Base-by-base conservation (phyloP, 2,888 invertebrate genomes). In the Nowickia ferox region DNA sequence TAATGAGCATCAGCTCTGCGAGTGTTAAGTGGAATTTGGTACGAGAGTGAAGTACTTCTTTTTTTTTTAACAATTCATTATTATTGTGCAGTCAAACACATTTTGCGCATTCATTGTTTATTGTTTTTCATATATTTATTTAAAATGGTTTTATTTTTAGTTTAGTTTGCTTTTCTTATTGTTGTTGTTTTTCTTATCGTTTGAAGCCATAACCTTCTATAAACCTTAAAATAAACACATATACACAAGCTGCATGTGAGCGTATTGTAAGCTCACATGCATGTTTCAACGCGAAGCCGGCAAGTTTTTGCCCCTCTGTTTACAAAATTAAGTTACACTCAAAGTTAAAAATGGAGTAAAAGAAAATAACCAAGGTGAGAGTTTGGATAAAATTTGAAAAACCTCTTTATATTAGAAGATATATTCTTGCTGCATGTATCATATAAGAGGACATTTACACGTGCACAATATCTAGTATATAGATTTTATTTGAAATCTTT, bases 81-180 rank as follows among this genome's bases (percentile, higher is more conserved):
- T 72, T 84, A 77, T 76, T 84, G 84, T 82, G 83, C 84, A 84
- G 84, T 84, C 81, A 84, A 76, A 81, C 55, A 66, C 81, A 81
- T 81, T 79, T 72, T 80, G 82, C 72, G 68, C 84, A 74, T 65
- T 88, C 88, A 88, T 88, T 88, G 89, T 89, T 89, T 88, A 87
- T 88, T 86, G 87, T 87, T 87, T 89, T 88, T 86, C 89, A 87
- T 89, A 89, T 90, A 89, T 89, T 89, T 88, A 90, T 90, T 89
- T 88, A 87, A 86, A 89, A 88, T 78, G 68, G 22, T 69, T 78
- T 75, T 69, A 38, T 65, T 86, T 76, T 77, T 46, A 57, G 72
- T 81, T 84, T 30, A 30, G 30, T 30, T 30, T 30, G 30, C 30
- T 30, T 30, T 4, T 30, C 2, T 4, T 30, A 30, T 30, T 30